Percentiles rank a stretch among this genome's conserved stretches.
Evolutionary conservation across 2,888 invertebrate genomes (phyloP).

Genomic region (Rhogogaster chlorosoma): DNA sequence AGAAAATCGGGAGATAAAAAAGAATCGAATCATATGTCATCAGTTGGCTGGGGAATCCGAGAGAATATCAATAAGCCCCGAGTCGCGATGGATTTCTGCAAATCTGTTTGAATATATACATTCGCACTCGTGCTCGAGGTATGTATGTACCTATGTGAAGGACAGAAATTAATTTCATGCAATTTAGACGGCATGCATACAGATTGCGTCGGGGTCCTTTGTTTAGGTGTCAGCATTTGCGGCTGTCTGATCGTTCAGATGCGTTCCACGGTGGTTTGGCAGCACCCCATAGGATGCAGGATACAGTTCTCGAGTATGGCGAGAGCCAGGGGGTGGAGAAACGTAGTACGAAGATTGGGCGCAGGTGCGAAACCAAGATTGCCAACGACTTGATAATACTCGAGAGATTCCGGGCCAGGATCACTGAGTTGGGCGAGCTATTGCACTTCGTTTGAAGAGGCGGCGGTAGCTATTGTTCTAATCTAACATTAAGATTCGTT

Average conservation of each 20-base stretch:
- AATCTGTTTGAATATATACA: background rate
- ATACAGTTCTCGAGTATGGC: background rate
- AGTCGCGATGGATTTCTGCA: background rate
- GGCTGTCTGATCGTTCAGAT: constrained; percentile 39
- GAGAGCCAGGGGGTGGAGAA: background rate
- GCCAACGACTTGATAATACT: constrained; percentile 65
- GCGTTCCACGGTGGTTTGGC: constrained; percentile 21
- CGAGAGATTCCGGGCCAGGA: constrained; percentile 53
- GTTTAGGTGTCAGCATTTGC: constrained; percentile 67
- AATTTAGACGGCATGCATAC: constrained; percentile 65
- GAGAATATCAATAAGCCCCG: background rate
- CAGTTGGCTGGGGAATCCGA: background rate
- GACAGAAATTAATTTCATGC: constrained; percentile 71
- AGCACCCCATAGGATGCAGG: background rate
- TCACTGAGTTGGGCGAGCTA: constrained; percentile 25
- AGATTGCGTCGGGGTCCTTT: constrained; percentile 67
- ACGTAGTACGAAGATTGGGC: constrained; percentile 65
- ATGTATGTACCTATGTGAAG: constrained; percentile 64
- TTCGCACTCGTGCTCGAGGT: background rate
- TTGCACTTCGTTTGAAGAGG: constrained; percentile 17
- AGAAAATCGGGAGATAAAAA: background rate
- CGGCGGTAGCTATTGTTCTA: background rate
- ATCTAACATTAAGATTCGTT: background rate
- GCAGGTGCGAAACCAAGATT: constrained; percentile 70
- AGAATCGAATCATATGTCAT: background rate